Percentiles rank a stretch among this genome's conserved stretches.
Evolutionary conservation across 1,140 invertebrate species (phyloP).

Genomic region (Diploscapter pachys): DNA sequence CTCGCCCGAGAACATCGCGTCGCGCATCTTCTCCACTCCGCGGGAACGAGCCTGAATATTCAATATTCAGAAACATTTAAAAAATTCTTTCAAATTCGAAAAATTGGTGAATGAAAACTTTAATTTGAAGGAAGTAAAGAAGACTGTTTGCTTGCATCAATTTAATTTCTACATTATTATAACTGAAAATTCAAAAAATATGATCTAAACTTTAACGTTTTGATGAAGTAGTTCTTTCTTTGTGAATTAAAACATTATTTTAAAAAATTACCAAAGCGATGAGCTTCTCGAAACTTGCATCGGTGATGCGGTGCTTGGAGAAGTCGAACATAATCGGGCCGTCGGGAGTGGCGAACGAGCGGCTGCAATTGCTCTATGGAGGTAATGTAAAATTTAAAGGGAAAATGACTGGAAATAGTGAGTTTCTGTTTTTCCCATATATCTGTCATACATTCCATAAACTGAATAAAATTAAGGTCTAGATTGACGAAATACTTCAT

Average conservation of each 20-base stretch:
- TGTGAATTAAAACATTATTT: conserved; percentile 23
- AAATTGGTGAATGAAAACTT: no score
- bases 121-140: no score
- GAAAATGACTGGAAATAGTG: neutral
- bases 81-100: neutral
- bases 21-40: conserved; percentile 77
- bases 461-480: neutral
- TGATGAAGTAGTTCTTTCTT: no score
- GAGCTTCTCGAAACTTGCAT: conserved; percentile 72
- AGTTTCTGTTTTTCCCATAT: neutral
- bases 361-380: conserved; percentile 35
- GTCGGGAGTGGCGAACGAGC: conserved; percentile 45
- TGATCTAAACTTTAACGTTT: no score
- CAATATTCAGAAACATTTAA: conserved; percentile 22
- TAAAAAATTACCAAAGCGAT: conserved; percentile 70
- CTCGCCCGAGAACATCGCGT: conserved; percentile 88
- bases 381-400: neutral
- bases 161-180: no score
- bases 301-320: conserved; percentile 89
- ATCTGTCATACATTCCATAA: neutral
- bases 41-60: conserved; percentile 72
- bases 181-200: no score
- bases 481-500: neutral
- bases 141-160: no score
- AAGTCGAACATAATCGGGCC: conserved; percentile 77